Conservation (phyloP, 2,888 invertebrate species). For the Leptopilina drosophilae region DNA sequence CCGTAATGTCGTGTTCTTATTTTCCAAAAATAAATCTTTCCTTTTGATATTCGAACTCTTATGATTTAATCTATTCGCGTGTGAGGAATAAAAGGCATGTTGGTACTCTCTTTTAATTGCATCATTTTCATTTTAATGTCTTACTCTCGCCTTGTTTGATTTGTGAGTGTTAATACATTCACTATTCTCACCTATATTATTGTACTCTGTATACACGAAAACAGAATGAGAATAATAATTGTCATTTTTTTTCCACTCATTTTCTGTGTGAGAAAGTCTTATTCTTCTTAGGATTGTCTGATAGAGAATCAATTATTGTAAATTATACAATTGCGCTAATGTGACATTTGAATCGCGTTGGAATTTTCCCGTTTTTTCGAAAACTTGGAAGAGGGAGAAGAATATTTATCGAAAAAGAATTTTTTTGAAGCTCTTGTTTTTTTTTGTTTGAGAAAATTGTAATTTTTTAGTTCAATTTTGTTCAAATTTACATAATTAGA, state of each 20-base stretch:
- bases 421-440: no score
- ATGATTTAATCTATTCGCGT: slow-evolving; percentile 24
- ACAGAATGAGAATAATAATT: not conserved
- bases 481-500: no score
- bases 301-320: slow-evolving; percentile 1
- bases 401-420: no score
- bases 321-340: slow-evolving; percentile 4
- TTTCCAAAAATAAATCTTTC: slow-evolving; percentile 36
- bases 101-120: slow-evolving; percentile 1
- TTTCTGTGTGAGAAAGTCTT: not conserved
- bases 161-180: not conserved
- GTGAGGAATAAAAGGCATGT: not conserved
- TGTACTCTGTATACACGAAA: not conserved
- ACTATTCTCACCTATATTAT: not conserved
- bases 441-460: no score
- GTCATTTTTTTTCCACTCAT: not conserved
- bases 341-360: no score
- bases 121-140: slow-evolving; percentile 26
- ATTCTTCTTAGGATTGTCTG: not conserved
- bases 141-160: not conserved
- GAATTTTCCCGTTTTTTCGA: no score
- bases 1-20: slow-evolving; percentile 17
- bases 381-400: no score
- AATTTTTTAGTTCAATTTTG: no score
- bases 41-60: slow-evolving; percentile 2